Base-by-base conservation (phyloP, 2,888 invertebrate genomes). In the Brenthis hecate region DNA sequence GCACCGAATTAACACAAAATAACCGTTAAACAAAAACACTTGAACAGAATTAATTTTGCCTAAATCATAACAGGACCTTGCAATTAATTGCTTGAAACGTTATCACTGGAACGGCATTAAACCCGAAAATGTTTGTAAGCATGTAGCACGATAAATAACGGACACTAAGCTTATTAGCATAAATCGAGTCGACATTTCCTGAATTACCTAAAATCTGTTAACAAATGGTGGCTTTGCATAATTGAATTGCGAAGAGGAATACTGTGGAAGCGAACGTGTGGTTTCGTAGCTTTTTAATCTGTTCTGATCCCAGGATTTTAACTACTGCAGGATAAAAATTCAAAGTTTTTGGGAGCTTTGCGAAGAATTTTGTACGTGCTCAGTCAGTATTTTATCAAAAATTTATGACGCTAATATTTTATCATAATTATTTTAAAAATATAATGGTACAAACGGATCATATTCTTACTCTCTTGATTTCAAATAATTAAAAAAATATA, bases 221-320 rank as follows among this genome's bases (percentile, higher is more conserved):
- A 91, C 91, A 88, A 90, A 91, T 92, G 89, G 88, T 82, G 78
- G 91, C 87, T 91, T 88, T 91, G 87, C 91, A 90, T 92, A 91
- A 91, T 89, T 90, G 83, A 89, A 89, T 86, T 66, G 48, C 19
- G 66, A 66, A 61, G 28, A 54, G 54, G 28, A 66, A 56, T 56
- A 19, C 48, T 56, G 60, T 13, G 54, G 66, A 66, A 61, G 56
- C 50, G 66, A 28, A 60, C 60, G 66, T 62, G 62, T 62, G 62
- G 62, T 53, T 36, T 32, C 36, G 62, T 36, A 62, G 51, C 62
- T 62, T 62, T 62, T 53, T 53, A 51, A 53, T 53, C 62, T 62
- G 32, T 62, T 62, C 19, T 51, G 53, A 36, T 62, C 36, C 36
- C 19, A 8, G 16, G 32, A 19, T 36, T 62, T 16, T 36, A n/a